Conservation (phyloP, 1,140 invertebrate genomes). For the Pissodes strobi region DNA sequence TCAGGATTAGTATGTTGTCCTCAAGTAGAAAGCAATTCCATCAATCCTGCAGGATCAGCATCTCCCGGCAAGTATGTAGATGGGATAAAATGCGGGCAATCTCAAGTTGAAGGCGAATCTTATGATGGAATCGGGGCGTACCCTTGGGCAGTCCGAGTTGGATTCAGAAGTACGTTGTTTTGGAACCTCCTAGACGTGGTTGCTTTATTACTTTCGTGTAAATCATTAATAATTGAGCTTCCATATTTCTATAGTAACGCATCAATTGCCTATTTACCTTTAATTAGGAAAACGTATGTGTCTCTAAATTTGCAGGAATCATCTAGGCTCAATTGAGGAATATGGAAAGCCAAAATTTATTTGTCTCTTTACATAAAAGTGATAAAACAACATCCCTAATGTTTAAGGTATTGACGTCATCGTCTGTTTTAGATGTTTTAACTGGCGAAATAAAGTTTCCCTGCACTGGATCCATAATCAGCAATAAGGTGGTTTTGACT, state of each 20-base stretch:
- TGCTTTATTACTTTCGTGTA: too few relatives aligned
- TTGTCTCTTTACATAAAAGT: too few relatives aligned
- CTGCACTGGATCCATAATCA: constrained; percentile 71
- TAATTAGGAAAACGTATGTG: too few relatives aligned
- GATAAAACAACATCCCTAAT: too few relatives aligned
- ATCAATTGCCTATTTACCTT: too few relatives aligned
- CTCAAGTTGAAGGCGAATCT: constrained; percentile 65
- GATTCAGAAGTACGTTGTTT: constrained; percentile 67
- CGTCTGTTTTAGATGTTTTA: constrained; percentile 60
- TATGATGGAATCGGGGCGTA: constrained; percentile 68
- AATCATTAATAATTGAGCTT: too few relatives aligned
- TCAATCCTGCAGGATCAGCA: constrained; percentile 4
- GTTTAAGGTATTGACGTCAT: too few relatives aligned
- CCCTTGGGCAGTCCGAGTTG: constrained; percentile 69
- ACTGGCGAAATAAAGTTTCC: constrained; percentile 66
- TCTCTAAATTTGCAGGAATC: too few relatives aligned
- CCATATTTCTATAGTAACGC: too few relatives aligned
- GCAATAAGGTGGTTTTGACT: constrained; percentile 65
- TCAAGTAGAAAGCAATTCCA: constrained; percentile 24
- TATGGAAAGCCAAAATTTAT: too few relatives aligned
- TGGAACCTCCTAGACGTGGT: too few relatives aligned
- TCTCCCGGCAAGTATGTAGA: constrained; percentile 39
- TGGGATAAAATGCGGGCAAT: constrained; percentile 61
- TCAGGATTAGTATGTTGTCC: constrained; percentile 57
- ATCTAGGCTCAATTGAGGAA: too few relatives aligned